phyloP scores from a whole-genome alignment of 1,140 invertebrate species.

The Muscidifurax raptorellus region DNA sequence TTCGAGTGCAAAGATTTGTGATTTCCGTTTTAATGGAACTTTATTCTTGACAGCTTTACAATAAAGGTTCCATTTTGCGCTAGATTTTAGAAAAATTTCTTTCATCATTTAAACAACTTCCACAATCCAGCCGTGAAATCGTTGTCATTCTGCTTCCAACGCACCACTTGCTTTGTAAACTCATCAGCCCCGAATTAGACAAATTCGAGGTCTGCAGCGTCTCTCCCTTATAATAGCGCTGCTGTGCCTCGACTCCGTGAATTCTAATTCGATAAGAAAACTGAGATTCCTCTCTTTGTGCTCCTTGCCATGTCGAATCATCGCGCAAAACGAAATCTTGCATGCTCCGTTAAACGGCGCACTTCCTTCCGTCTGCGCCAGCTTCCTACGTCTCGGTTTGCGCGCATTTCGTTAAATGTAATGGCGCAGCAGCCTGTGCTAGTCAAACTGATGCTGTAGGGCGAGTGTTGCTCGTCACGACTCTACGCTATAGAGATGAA shows the following conservation, averaged over 20 bases:
- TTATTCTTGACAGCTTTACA: too few species aligned
- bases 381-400: background rate
- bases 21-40: too few species aligned
- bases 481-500: background rate
- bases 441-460: background rate
- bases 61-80: too few species aligned
- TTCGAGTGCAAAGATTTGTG: too few species aligned
- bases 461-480: background rate
- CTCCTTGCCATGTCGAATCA: background rate
- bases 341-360: constrained; percentile 1
- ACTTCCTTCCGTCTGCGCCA: background rate
- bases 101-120: background rate
- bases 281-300: background rate
- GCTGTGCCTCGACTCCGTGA: background rate
- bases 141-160: too few species aligned
- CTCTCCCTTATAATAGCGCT: background rate
- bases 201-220: constrained; percentile 7
- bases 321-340: constrained; percentile 35
- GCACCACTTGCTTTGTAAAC: constrained; percentile 3
- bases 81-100: too few species aligned
- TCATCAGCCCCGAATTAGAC: constrained; percentile 32
- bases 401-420: background rate
- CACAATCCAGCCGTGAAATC: constrained; percentile 32
- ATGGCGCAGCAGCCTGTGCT: background rate
- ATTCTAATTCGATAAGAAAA: constrained; percentile 44